Percentiles rank a stretch among this genome's conserved stretches.
Conservation (phyloP, 2,888 invertebrate genomes). For the Agrotis exclamationis region DNA sequence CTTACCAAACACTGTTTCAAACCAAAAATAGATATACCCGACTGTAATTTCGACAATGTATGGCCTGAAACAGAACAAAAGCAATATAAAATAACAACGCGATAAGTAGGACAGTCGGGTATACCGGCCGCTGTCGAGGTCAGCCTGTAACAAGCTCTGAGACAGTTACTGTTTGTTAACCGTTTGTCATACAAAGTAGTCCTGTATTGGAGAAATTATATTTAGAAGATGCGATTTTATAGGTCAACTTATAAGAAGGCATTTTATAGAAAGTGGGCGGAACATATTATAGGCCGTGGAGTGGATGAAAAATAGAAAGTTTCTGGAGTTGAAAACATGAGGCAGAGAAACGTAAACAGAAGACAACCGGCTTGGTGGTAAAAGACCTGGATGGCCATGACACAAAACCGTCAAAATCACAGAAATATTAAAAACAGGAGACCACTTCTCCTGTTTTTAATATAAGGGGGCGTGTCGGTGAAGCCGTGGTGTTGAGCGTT, state of each 20-base stretch:
- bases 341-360: no score
- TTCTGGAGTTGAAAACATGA: no score
- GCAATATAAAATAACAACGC: constrained; percentile 44
- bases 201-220: not conserved
- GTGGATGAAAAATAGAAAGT: no score
- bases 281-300: no score
- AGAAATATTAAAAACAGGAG: no score
- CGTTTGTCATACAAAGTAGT: constrained; percentile 13
- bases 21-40: constrained; percentile 17
- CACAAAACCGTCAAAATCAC: no score
- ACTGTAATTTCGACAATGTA: not conserved
- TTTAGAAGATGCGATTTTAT: not conserved
- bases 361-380: no score
- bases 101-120: constrained; percentile 44
- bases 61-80: constrained; percentile 15
- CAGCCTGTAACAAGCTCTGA: constrained; percentile 39
- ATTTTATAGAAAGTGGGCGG: no score
- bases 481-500: no score
- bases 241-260: not conserved
- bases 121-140: constrained; percentile 24
- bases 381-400: no score
- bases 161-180: constrained; percentile 16
- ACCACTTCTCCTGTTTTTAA: no score
- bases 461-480: no score
- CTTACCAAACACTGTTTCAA: not conserved